phyloP scores from a whole-genome alignment of 2,113 vertebrate genomes.

The Callospermophilus lateralis region DNA sequence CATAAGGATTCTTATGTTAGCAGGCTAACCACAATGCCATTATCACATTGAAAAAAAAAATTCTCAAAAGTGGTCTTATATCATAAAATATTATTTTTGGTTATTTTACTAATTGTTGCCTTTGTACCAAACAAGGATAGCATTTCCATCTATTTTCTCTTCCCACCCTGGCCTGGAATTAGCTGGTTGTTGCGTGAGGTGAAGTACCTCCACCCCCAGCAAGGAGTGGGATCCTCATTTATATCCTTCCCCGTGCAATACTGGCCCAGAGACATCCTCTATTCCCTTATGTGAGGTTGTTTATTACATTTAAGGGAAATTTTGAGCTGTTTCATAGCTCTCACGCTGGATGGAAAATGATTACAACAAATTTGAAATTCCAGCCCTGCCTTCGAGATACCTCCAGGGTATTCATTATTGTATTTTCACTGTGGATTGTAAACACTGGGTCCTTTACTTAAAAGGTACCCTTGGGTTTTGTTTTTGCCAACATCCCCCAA shows the following conservation, averaged over 20 bases:
- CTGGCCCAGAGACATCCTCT: not conserved
- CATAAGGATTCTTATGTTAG: not conserved
- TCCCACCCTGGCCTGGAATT: not conserved
- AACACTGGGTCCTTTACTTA: constrained; percentile 30
- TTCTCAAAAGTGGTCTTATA: not conserved
- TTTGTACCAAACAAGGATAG: not conserved
- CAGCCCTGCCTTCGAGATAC: constrained; percentile 55
- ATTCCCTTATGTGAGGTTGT: not conserved
- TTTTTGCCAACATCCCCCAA: not conserved
- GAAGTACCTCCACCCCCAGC: not conserved
- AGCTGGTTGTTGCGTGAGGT: not conserved
- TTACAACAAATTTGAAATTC: constrained; percentile 41
- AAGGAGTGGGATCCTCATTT: rapidly evolving
- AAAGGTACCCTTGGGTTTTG: constrained; percentile 38
- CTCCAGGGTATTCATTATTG: constrained; percentile 76
- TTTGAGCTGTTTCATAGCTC: constrained; percentile 7
- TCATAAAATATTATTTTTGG: not conserved
- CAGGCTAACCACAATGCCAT: not conserved
- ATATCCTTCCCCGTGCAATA: not conserved
- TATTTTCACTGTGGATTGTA: constrained; percentile 70
- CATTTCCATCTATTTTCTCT: not conserved
- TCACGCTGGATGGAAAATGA: constrained; percentile 26
- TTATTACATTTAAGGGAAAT: not conserved
- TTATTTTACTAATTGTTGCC: not conserved
- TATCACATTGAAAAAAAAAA: not conserved